Evolutionary conservation across 2,797 vertebrate species (phyloP).

Genomic region (Bradypodion ventrale): DNA sequence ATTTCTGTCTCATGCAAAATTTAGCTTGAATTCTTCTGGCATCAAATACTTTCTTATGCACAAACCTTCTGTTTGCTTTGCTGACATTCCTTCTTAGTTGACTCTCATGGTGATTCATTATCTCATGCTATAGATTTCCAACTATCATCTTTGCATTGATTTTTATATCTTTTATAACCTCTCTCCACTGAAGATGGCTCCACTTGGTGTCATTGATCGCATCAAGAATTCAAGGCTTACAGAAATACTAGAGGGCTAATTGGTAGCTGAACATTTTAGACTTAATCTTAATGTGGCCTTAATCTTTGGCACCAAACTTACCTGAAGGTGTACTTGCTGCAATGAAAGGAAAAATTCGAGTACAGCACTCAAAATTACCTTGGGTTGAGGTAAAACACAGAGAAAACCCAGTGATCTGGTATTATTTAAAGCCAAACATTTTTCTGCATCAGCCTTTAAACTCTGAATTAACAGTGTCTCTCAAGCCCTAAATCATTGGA

Average conservation of each 20-base stretch:
- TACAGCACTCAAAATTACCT: conserved; percentile 65
- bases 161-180: conserved; percentile 86
- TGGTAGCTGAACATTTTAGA: conserved; percentile 80
- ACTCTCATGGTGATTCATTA: conserved; percentile 81
- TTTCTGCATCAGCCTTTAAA: conserved; percentile 5
- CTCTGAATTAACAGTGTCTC: conserved; percentile 1
- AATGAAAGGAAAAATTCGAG: conserved; percentile 54
- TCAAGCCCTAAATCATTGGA: conserved; percentile 26
- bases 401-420: conserved; percentile 42
- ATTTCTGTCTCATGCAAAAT: conserved; percentile 79
- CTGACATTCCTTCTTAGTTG: conserved; percentile 76
- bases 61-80: conserved; percentile 79
- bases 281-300: conserved; percentile 80
- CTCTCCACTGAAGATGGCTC: conserved; percentile 81
- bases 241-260: conserved; percentile 83
- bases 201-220: conserved; percentile 83
- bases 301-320: conserved; percentile 77
- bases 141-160: conserved; percentile 86
- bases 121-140: conserved; percentile 80
- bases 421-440: conserved; percentile 39
- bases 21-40: conserved; percentile 73
- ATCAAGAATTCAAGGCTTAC: conserved; percentile 86
- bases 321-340: conserved; percentile 71
- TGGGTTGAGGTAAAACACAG: conserved; percentile 48
- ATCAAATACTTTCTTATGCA: conserved; percentile 76